phyloP scores from a whole-genome alignment of 2,113 vertebrate genomes.

The Raja brachyura region DNA sequence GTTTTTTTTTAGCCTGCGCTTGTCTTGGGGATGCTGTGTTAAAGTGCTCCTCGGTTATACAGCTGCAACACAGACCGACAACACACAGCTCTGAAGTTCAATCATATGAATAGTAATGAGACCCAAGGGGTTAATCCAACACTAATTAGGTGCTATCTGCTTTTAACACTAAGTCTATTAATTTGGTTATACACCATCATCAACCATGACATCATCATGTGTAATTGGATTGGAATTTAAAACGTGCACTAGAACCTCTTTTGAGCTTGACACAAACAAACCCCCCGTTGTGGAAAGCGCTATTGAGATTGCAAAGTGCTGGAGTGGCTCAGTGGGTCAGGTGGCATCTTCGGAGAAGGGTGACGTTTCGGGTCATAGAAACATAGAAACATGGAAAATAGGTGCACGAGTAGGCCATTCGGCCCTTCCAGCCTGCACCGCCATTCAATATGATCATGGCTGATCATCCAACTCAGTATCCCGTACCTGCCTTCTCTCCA shows the following conservation, averaged over 20 bases:
- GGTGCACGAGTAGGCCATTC: no score
- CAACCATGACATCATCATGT: conserved; percentile 20
- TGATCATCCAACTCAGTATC: no score
- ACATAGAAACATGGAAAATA: no score
- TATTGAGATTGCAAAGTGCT: background rate
- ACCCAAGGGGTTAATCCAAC: conserved; percentile 28
- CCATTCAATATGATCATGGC: no score
- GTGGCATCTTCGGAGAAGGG: no score
- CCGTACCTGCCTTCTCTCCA: no score
- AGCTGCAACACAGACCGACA: background rate
- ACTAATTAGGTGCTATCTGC: conserved; percentile 33
- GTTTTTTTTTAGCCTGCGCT: background rate
- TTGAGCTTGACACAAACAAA: background rate
- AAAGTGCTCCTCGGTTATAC: background rate
- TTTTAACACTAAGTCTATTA: conserved; percentile 37
- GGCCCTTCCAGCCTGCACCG: no score
- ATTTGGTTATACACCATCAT: conserved; percentile 16
- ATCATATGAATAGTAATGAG: conserved; percentile 35
- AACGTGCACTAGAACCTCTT: background rate
- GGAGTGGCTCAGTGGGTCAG: no score
- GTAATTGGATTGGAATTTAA: background rate
- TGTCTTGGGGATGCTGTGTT: background rate
- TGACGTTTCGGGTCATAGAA: no score
- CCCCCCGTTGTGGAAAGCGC: background rate
- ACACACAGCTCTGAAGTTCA: background rate